These are phyloP conservation scores for Amblyjoppa fuscipennis DNA, from an alignment of 2,888 invertebrate species.

Conservation along the genomic window DNA sequence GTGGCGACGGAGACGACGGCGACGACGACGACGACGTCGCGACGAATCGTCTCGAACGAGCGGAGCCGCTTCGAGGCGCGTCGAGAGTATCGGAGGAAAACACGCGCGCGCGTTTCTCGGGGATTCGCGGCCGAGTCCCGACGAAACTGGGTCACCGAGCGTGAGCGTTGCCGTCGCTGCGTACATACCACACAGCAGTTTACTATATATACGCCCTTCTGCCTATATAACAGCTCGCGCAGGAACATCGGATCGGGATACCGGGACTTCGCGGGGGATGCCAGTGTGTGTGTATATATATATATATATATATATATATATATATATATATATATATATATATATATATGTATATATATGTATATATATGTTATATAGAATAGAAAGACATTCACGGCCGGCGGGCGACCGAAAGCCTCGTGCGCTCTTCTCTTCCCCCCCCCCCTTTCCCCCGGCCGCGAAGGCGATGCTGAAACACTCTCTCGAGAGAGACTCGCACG, in stretches of 20 bases:
- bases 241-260: slow-evolving; percentile 47
- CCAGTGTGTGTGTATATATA: background rate
- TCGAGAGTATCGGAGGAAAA: slow-evolving; percentile 37
- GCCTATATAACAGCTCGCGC: slow-evolving; percentile 34
- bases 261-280: slow-evolving; percentile 47
- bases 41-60: slow-evolving; percentile 60
- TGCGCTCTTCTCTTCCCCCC: slow-evolving; percentile 8
- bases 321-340: no score
- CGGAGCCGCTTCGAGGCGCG: background rate
- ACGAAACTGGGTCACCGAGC: slow-evolving; percentile 70
- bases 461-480: slow-evolving; percentile 20
- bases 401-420: slow-evolving; percentile 13
- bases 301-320: no score
- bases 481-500: slow-evolving; percentile 21
- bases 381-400: slow-evolving; percentile 45
- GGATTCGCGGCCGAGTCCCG: slow-evolving; percentile 63
- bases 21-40: slow-evolving; percentile 33
- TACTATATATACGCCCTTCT: background rate
- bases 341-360: no score
- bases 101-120: slow-evolving; percentile 61
- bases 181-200: slow-evolving; percentile 8
- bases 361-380: background rate
- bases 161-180: slow-evolving; percentile 58
- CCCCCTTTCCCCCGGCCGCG: background rate
- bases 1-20: background rate